These are phyloP conservation scores for Pollenia griseotomentosa DNA, from an alignment of 2,888 invertebrate genomes.

Conservation along the genomic window DNA sequence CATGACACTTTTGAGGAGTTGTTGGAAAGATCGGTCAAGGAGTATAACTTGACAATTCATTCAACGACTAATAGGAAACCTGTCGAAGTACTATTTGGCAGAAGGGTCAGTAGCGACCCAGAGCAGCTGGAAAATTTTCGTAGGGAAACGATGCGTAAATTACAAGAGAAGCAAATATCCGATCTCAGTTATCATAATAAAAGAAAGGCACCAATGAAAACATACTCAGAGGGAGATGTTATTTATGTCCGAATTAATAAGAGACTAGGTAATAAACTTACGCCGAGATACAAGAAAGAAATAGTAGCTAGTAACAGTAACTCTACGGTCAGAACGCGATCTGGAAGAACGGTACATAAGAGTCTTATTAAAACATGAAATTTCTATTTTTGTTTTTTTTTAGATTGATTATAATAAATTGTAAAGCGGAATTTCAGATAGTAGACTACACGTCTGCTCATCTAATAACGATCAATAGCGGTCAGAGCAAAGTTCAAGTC, in stretches of 20 bases:
- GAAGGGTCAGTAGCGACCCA: constrained; percentile 14
- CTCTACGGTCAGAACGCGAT: constrained; percentile 28
- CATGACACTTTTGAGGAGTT: constrained; percentile 41
- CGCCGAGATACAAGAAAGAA: constrained; percentile 29
- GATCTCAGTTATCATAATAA: constrained; percentile 35
- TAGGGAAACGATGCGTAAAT: constrained; percentile 17
- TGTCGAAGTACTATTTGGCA: constrained; percentile 38
- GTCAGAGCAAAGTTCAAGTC: constrained; percentile 37
- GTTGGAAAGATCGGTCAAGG: constrained; percentile 34
- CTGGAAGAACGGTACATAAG: constrained; percentile 41
- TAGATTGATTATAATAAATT: constrained; percentile 26
- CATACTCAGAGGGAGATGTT: constrained; percentile 39
- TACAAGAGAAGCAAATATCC: constrained; percentile 32
- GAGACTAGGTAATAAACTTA: constrained; percentile 25
- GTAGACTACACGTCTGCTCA: no score
- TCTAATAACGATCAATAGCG: constrained; percentile 6
- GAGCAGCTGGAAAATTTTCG: constrained; percentile 29
- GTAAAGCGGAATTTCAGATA: background rate
- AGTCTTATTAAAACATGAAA: constrained; percentile 22
- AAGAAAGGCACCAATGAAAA: constrained; percentile 9
- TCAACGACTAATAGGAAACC: constrained; percentile 39
- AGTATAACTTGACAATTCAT: constrained; percentile 36
- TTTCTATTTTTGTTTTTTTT: background rate
- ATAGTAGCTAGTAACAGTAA: constrained; percentile 31
- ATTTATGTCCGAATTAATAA: constrained; percentile 38